Percentiles rank a stretch among this genome's conserved stretches.
phyloP scores from a whole-genome alignment of 2,888 invertebrate genomes.

The Alentia gelatinosa region DNA sequence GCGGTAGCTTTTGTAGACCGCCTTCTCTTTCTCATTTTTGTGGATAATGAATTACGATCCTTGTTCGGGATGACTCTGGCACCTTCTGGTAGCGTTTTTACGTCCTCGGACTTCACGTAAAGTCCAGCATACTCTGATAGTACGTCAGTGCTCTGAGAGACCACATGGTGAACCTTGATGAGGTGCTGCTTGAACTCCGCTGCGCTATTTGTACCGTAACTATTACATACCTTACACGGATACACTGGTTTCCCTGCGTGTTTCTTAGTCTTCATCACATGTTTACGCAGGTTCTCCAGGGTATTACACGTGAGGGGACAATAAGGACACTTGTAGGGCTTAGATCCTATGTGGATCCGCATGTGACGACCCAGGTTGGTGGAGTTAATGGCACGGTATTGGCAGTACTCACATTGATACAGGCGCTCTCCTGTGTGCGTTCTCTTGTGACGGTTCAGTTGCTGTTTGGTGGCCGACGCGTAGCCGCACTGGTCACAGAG shows the following conservation, averaged over 20 bases:
- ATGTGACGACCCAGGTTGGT: constrained; percentile 79
- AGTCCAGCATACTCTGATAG: constrained; percentile 52
- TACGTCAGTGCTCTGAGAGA: constrained; percentile 30
- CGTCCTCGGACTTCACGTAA: constrained; percentile 48
- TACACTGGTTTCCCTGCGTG: constrained; percentile 90
- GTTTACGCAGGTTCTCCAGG: constrained; percentile 93
- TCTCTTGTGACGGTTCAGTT: constrained; percentile 76
- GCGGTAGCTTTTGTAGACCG: not conserved
- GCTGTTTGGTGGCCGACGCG: constrained; percentile 82
- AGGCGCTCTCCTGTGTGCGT: constrained; percentile 78
- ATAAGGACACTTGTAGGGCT: constrained; percentile 81
- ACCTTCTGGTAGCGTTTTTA: constrained; percentile 56
- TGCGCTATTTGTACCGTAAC: constrained; percentile 85
- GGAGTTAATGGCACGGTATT: constrained; percentile 77
- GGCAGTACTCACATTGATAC: constrained; percentile 79
- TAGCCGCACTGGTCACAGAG: constrained; percentile 92
- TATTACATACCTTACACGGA: constrained; percentile 85
- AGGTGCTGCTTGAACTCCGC: constrained; percentile 87
- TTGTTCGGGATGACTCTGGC: constrained; percentile 51
- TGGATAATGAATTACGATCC: not conserved
- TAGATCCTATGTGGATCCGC: constrained; percentile 79
- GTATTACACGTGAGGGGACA: constrained; percentile 86
- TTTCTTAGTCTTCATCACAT: constrained; percentile 88
- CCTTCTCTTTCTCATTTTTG: not conserved
- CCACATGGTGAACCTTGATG: constrained; percentile 82